Evolutionary conservation across 2,888 invertebrate genomes (phyloP).

Genomic region (Conomelus anceps): DNA sequence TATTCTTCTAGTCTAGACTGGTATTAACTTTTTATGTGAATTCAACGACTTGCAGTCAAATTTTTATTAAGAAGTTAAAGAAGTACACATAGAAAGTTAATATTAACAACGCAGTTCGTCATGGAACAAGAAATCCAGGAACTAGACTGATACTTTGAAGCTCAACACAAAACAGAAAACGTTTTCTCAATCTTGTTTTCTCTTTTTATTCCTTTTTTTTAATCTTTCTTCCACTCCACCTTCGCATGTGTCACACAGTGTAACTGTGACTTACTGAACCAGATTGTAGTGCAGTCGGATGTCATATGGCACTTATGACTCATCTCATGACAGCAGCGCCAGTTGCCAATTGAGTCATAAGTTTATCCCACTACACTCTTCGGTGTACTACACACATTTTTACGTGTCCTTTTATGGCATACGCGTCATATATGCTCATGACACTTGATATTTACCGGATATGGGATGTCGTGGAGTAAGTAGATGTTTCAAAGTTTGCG

Average conservation of each 20-base stretch:
- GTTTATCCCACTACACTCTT: background rate
- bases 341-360: background rate
- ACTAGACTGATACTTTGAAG: too few relatives aligned
- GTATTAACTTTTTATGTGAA: too few relatives aligned
- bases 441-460: background rate
- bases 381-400: background rate
- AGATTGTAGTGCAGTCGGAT: background rate
- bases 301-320: background rate
- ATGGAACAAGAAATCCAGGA: too few relatives aligned
- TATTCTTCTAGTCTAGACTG: too few relatives aligned
- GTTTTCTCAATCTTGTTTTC: background rate
- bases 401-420: background rate
- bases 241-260: background rate
- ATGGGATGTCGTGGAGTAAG: background rate
- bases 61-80: too few relatives aligned
- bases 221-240: background rate
- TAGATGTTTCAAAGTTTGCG: too few relatives aligned
- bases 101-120: too few relatives aligned
- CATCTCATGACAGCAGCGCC: background rate
- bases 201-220: background rate
- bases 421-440: background rate
- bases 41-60: too few relatives aligned
- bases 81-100: too few relatives aligned
- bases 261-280: background rate
- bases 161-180: too few relatives aligned